phyloP scores from a whole-genome alignment of 1,140 invertebrate genomes.

The Magallana ariakensis region DNA sequence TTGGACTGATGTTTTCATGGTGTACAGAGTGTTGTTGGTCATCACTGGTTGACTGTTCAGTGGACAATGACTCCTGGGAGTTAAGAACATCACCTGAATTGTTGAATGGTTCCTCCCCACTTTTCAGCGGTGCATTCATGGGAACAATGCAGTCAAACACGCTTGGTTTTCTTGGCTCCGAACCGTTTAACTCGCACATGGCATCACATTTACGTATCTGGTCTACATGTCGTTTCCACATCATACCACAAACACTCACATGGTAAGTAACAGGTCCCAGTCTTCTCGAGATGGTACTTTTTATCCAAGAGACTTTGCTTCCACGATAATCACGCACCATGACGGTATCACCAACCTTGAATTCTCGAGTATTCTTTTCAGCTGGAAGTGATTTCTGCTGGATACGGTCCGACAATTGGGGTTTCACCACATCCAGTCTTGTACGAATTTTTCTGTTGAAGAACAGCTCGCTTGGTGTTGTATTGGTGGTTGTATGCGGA shows the following conservation, averaged over 20 bases:
- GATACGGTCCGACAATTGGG: slow-evolving; percentile 25
- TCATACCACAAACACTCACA: slow-evolving; percentile 6
- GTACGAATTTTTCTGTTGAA: no score
- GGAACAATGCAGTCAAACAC: background rate
- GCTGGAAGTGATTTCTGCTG: background rate
- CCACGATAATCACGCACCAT: slow-evolving; percentile 22
- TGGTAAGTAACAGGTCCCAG: slow-evolving; percentile 41
- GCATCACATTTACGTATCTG: background rate
- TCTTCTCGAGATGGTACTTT: background rate
- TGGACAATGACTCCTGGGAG: background rate
- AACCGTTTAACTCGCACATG: background rate
- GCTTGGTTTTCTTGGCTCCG: background rate
- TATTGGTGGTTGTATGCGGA: slow-evolving; percentile 44
- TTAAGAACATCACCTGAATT: background rate
- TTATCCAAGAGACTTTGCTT: slow-evolving; percentile 23
- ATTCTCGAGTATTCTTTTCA: background rate
- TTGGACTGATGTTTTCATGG: background rate
- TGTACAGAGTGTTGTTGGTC: no score
- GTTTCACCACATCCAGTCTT: slow-evolving; percentile 49
- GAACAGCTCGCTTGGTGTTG: no score
- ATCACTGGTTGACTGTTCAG: background rate
- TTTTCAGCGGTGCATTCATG: background rate
- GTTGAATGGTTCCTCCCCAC: no score
- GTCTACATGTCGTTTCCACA: slow-evolving; percentile 40
- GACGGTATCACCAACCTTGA: background rate